Evolutionary conservation across 2,888 invertebrate genomes (phyloP), one percentile per base, ranked within the genome.

Genomic region (Megaustenia siamemsis): DNA sequence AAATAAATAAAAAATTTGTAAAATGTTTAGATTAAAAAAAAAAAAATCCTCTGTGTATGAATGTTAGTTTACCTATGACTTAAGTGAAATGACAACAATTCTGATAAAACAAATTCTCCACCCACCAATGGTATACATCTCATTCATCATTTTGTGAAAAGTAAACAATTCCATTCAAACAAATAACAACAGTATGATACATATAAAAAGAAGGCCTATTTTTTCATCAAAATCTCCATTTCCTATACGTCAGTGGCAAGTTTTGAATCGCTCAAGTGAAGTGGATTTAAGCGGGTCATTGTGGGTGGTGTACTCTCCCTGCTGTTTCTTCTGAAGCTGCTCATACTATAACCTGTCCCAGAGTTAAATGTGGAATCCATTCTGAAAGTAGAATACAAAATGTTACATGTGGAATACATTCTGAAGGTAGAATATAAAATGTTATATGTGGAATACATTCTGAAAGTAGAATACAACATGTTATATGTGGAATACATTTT

Each of bases 211-310:
- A 21, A 56, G 21, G 56, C 24, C 56, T 56, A 24, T 15, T 6
- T 18, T 10, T 56, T 6, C 45, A 2, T n/a, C 28, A 45, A 71
- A 71, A 43, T 71, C 43, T n/a, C 12, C 1, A 66, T 15, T 43
- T 66, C 66, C 84, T 90, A 92, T 78, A 92, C 92, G 88, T 91
- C 91, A 68, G 92, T 92, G 28, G 92, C 92, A 84, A 92, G 89
- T 87, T 91, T 91, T 40, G 89, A 88, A 69, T 90, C 90, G 66
- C 88, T 88, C 81, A 89, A 86, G 85, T 91, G 90, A 80, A 91
- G 88, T 78, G 90, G 88, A 18, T 90, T 90, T 28, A 91, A 87
- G 83, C 90, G 85, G 68, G 85, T 86, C 75, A 87, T 89, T 68
- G 89, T 81, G 2, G 85, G 77, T 40, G 85, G 85, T 56, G 85